A percentile compares a stretch with the other conserved stretches of the same genome.
phyloP scores from a whole-genome alignment of 2,113 vertebrate species.

The Oreochromis niloticus region DNA sequence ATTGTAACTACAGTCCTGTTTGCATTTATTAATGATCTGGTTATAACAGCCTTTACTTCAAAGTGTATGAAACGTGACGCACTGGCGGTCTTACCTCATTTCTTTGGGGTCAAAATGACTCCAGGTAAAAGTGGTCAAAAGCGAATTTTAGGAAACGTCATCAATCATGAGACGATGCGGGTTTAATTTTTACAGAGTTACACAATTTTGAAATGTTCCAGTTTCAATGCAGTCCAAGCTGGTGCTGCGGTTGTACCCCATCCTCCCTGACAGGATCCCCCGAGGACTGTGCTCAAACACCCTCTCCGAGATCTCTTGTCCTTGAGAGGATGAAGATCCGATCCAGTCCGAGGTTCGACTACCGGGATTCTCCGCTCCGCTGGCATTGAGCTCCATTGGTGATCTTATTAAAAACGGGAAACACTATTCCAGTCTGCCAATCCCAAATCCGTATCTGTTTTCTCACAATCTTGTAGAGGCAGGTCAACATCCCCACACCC shows the following conservation, averaged over 20 bases:
- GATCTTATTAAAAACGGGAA: background rate
- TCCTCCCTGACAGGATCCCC: background rate
- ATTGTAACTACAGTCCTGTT: background rate
- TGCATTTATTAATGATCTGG: background rate
- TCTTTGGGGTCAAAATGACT: background rate
- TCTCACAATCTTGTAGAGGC: background rate
- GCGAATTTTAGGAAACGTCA: background rate
- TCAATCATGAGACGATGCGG: rapidly evolving
- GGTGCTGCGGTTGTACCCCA: background rate
- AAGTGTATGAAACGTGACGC: rapidly evolving
- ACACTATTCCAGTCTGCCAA: background rate
- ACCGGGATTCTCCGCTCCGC: background rate
- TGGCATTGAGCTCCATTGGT: background rate
- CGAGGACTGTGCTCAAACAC: background rate
- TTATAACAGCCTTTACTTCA: background rate
- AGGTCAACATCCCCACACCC: background rate
- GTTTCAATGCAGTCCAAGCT: background rate
- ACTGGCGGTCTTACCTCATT: rapidly evolving
- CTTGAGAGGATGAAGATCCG: background rate
- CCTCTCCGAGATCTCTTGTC: rapidly evolving
- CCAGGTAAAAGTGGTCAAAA: background rate
- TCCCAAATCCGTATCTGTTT: background rate
- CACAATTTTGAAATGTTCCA: background rate
- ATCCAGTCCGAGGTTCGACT: background rate
- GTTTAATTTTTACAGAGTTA: background rate